Evolutionary conservation across 2,888 invertebrate species (phyloP).

Genomic region (Drosophila hawaiiensis): DNA sequence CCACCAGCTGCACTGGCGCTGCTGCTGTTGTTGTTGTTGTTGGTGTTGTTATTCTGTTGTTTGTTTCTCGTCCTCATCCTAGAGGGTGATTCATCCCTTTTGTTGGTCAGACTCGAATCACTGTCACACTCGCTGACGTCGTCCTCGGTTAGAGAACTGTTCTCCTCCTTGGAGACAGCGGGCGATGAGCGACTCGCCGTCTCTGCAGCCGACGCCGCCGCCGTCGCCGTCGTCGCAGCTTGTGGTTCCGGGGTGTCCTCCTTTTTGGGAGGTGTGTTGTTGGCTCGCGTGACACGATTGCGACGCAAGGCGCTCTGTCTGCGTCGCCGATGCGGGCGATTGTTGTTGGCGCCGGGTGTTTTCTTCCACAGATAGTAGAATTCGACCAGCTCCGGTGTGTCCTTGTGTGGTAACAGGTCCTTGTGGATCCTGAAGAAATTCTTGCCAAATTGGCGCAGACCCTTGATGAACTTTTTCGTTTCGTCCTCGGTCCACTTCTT

Average conservation of each 20-base stretch:
- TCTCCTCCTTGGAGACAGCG: conserved; percentile 90
- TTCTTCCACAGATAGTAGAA: conserved; percentile 99
- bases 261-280: conserved; percentile 92
- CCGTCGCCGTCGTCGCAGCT: conserved; percentile 84
- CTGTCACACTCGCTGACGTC: conserved; percentile 98
- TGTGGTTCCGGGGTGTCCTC: conserved; percentile 89
- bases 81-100: conserved; percentile 92
- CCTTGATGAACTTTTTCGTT: conserved; percentile 99
- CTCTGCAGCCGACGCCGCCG: conserved; percentile 84
- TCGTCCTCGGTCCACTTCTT: conserved; percentile 99
- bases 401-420: conserved; percentile 98
- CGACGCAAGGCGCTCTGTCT: conserved; percentile 94
- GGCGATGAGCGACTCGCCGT: conserved; percentile 87
- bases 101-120: conserved; percentile 94
- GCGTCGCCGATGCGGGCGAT: conserved; percentile 96
- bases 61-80: conserved; percentile 95
- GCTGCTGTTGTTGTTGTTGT: conserved; percentile 62
- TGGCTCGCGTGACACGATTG: conserved; percentile 93
- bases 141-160: conserved; percentile 93
- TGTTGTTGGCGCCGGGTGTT: conserved; percentile 98
- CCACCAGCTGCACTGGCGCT: conserved; percentile 62
- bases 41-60: conserved; percentile 89
- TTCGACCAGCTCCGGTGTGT: conserved; percentile 98
- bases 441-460: conserved; percentile 98
- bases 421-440: conserved; percentile 99